Conservation (phyloP, 92 coral and sea anemone genomes). For the Virgularia gustaviana region DNA sequence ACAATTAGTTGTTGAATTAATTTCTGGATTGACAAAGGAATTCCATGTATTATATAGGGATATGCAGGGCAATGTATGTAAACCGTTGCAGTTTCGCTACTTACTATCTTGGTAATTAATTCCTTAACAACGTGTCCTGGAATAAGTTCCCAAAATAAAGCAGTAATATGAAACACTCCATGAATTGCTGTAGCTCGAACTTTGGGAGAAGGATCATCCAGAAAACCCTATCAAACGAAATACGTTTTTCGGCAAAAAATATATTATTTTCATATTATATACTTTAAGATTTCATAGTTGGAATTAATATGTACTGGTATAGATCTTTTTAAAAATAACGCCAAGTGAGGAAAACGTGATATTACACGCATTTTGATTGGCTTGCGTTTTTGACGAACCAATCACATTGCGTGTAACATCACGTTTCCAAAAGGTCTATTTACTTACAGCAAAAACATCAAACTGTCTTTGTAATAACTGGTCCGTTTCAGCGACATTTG, state of each 20-base stretch:
- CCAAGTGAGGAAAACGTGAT: no score
- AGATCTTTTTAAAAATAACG: no score
- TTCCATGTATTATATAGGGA: no score
- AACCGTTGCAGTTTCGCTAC: constrained; percentile 3
- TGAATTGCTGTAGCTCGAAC: constrained; percentile 93
- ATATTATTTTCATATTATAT: not conserved
- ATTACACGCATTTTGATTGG: no score
- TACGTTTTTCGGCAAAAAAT: not conserved
- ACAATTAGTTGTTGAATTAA: no score
- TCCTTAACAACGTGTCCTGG: constrained; percentile 78
- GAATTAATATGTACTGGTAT: not conserved
- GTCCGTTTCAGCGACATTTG: constrained; percentile 80
- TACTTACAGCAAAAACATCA: constrained; percentile 74
- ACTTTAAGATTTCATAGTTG: not conserved
- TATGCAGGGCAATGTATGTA: no score
- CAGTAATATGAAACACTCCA: constrained; percentile 86
- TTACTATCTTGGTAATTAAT: constrained; percentile 72
- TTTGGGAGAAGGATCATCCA: constrained; percentile 78
- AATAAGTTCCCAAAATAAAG: constrained; percentile 90
- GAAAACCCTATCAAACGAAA: constrained; percentile 75
- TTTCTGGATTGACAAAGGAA: no score
- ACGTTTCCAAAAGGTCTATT: not conserved
- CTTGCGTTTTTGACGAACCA: no score
- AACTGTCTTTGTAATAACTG: constrained; percentile 83
- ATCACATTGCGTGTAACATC: no score